A percentile compares a stretch with the other conserved stretches of the same genome.
These are phyloP conservation scores for Phortica variegata DNA, from an alignment of 1,140 invertebrate genomes.

Conservation along the genomic window DNA sequence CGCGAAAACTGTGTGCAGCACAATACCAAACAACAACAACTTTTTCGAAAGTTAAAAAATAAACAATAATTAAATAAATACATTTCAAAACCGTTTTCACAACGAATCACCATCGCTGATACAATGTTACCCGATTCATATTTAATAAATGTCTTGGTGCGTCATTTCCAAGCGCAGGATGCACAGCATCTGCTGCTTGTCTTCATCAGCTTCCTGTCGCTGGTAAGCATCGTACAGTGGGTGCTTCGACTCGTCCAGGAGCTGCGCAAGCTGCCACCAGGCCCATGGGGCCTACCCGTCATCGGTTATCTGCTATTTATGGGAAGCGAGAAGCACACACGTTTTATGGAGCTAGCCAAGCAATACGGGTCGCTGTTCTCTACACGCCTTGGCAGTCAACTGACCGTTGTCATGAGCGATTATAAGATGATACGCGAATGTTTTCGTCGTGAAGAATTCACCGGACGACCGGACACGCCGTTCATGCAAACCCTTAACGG, in stretches of 20 bases:
- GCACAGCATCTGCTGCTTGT: slow-evolving; percentile 57
- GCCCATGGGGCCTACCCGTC: slow-evolving; percentile 80
- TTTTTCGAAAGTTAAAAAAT: slow-evolving; percentile 5
- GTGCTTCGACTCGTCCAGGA: slow-evolving; percentile 59
- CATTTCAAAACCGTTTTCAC: not conserved
- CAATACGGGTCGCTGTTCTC: slow-evolving; percentile 81
- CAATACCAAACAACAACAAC: slow-evolving; percentile 4
- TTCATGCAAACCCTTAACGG: slow-evolving; percentile 84
- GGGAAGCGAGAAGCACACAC: slow-evolving; percentile 74
- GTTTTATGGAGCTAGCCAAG: slow-evolving; percentile 71
- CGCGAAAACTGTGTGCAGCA: slow-evolving; percentile 2
- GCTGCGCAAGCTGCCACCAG: slow-evolving; percentile 70
- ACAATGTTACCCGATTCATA: slow-evolving; percentile 47
- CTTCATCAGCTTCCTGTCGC: slow-evolving; percentile 61
- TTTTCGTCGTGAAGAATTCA: slow-evolving; percentile 82
- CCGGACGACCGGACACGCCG: slow-evolving; percentile 78
- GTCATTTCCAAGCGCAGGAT: slow-evolving; percentile 38
- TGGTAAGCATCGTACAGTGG: slow-evolving; percentile 60
- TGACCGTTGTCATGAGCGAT: slow-evolving; percentile 83
- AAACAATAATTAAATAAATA: slow-evolving; percentile 4
- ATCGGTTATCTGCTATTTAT: slow-evolving; percentile 81
- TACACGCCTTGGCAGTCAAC: slow-evolving; percentile 74
- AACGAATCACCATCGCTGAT: slow-evolving; percentile 15
- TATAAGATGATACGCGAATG: slow-evolving; percentile 79
- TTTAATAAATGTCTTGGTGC: slow-evolving; percentile 46